Evolutionary conservation across 2,113 vertebrate species (phyloP).

Genomic region (Siphamia tubifer): DNA sequence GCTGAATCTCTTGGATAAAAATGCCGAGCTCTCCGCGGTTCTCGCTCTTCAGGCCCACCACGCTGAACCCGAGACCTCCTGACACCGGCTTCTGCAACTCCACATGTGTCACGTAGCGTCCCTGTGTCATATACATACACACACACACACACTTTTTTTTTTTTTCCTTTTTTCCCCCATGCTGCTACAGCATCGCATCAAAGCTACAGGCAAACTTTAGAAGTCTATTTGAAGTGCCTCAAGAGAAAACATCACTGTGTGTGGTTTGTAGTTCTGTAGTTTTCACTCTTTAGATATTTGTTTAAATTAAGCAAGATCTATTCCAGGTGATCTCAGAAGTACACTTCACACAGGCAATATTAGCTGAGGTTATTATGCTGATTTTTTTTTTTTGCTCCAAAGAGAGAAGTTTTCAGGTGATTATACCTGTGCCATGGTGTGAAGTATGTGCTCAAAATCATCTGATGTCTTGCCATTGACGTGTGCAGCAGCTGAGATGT

Average conservation of each 20-base stretch:
- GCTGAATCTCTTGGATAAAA: constrained; percentile 95
- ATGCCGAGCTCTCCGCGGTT: constrained; percentile 93
- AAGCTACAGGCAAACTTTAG: constrained; percentile 38
- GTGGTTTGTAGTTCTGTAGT: not conserved
- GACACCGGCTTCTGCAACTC: constrained; percentile 87
- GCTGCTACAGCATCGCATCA: constrained; percentile 42
- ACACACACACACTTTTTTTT: not conserved
- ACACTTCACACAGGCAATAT: not conserved
- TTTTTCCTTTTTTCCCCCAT: not conserved
- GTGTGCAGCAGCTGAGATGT: constrained; percentile 63
- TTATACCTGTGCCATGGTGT: constrained; percentile 91
- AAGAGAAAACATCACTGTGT: constrained; percentile 2
- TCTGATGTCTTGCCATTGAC: constrained; percentile 82
- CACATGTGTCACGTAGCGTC: constrained; percentile 86
- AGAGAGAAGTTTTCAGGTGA: not conserved
- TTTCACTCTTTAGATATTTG: constrained; percentile 16
- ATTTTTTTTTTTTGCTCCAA: not conserved
- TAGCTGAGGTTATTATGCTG: not conserved
- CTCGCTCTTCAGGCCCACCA: constrained; percentile 92
- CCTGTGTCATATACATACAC: constrained; percentile 71
- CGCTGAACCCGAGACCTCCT: constrained; percentile 92
- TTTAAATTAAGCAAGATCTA: not conserved
- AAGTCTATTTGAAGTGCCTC: constrained; percentile 56
- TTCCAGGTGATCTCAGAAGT: not conserved
- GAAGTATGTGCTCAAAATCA: constrained; percentile 87